Base-by-base conservation (phyloP, 2,113 vertebrate genomes). In the Murina feae region DNA sequence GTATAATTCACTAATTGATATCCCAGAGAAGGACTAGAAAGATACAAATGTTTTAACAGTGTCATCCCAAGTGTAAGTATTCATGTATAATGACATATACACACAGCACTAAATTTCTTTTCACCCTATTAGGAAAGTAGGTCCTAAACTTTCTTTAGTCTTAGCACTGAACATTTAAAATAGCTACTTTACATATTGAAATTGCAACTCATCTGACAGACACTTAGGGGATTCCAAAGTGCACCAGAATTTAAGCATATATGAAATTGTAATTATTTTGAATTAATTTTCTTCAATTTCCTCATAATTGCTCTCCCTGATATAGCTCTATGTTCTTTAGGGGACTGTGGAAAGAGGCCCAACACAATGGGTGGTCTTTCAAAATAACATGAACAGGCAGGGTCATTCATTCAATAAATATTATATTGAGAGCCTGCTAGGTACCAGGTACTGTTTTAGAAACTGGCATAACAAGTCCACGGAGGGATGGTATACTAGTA, bases 201-300 rank as follows among this genome's bases (percentile, higher is more conserved):
- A 58, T 51, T 86, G 17, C 55, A 93, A 66, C 5, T 94, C 58
- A 92, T 51, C 23, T 85, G 68, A 80, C 35, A 93, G 84, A 92
- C n/a, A 86, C 65, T 86, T 55, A 90, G 49, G 25, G 39, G 6
- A 82, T 74, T 95, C 53, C n/a, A 72, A 90, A 93, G 63, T 83
- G 14, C 44, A 90, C 10, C 23, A 49, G 86, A 96, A 80, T 94
- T 90, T 71, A 32, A 86, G 18, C 10, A 90, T 42, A 90, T 32
- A 81, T 79, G 21, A 95, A 96, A 94, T 69, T 90, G 5, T 39
- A 94, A 95, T 96, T 93, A 89, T 76, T 96, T 93, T 82, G 66
- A 13, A 95, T 94, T 82, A 30, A 25, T 75, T 89, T 95, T 87
- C 76, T 82, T 49, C 47, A 82, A n/a, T 71, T 92, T 93, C 55